Percentiles rank a stretch among this genome's conserved stretches.
Evolutionary conservation across 2,797 vertebrate species (phyloP).

Genomic region (Anabas testudineus): DNA sequence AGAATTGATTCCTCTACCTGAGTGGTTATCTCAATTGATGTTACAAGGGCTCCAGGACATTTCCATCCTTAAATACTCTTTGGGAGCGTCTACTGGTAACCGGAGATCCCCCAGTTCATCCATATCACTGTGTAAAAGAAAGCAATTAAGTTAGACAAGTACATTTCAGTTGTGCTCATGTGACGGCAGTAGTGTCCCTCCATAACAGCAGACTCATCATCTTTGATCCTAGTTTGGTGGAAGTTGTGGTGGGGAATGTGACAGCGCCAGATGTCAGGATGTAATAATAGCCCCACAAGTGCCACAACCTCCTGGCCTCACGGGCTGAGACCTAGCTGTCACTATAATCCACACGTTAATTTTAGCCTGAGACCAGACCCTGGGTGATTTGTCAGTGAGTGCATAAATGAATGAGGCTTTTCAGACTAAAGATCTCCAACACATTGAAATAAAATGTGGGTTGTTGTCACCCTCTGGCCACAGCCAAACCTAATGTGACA

Average conservation of each 20-base stretch:
- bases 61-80: too few species aligned
- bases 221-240: constrained; percentile 48
- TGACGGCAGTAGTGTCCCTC: constrained; percentile 46
- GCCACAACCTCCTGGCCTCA: constrained; percentile 71
- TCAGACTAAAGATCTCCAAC: constrained; percentile 35
- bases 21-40: background rate
- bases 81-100: background rate
- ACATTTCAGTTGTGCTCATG: constrained; percentile 18
- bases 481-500: too few species aligned
- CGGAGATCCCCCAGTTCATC: background rate
- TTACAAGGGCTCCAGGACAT: background rate
- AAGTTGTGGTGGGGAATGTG: constrained; percentile 43
- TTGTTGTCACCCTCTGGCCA: too few species aligned
- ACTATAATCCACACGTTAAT: constrained; percentile 69
- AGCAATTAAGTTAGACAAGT: background rate
- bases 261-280: constrained; percentile 66
- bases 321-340: constrained; percentile 55
- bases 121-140: background rate
- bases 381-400: constrained; percentile 32
- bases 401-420: constrained; percentile 33
- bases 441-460: background rate
- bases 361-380: constrained; percentile 63
- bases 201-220: constrained; percentile 80
- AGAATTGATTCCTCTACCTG: background rate
- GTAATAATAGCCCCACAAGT: constrained; percentile 75